These are phyloP conservation scores for Saccostrea echinata DNA, from an alignment of 1,140 invertebrate species.

Conservation along the genomic window DNA sequence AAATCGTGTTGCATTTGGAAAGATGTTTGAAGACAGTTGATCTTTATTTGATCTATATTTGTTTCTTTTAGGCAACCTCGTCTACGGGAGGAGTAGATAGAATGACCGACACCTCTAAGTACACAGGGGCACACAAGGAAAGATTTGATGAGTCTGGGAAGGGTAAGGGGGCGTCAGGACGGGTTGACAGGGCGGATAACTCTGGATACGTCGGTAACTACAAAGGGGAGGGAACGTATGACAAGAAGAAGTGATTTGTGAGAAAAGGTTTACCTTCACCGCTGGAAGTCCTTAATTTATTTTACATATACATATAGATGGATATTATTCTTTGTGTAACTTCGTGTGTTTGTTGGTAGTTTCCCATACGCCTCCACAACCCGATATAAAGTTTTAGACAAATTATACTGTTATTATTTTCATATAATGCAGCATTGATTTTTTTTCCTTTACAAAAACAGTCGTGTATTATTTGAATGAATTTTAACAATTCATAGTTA, in stretches of 20 bases:
- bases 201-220: conserved; percentile 74
- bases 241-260: conserved; percentile 58
- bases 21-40: background rate
- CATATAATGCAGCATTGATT: background rate
- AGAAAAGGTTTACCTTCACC: background rate
- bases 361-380: background rate
- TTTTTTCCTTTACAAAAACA: background rate
- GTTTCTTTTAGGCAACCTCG: background rate
- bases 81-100: background rate
- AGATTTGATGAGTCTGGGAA: conserved; percentile 81
- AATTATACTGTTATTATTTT: background rate
- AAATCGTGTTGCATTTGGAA: background rate
- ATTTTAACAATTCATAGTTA: background rate
- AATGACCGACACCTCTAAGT: conserved; percentile 84
- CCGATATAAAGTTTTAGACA: background rate
- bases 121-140: conserved; percentile 83
- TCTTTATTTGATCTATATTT: background rate
- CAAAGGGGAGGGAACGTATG: conserved; percentile 80
- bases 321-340: background rate
- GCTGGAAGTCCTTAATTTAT: background rate
- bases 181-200: conserved; percentile 56
- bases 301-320: background rate
- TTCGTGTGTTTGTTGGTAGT: background rate
- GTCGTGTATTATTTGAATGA: background rate
- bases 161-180: conserved; percentile 66